phyloP scores from a whole-genome alignment of 2,888 invertebrate species.

The Melitaea athalia region DNA sequence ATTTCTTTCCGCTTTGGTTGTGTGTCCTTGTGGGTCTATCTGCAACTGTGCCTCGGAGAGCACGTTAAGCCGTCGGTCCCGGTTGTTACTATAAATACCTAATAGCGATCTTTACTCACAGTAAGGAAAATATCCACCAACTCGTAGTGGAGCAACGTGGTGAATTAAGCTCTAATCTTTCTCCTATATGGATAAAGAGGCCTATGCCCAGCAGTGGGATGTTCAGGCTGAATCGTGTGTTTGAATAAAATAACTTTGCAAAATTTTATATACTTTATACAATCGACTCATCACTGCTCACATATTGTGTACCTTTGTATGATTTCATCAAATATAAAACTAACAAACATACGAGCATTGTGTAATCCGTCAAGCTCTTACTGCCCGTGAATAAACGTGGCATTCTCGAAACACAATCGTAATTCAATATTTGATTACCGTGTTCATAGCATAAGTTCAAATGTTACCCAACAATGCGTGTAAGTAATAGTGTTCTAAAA shows the following conservation, averaged over 20 bases:
- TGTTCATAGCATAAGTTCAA: conserved; percentile 21
- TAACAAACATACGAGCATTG: conserved; percentile 4
- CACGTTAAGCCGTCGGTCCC: too few relatives aligned
- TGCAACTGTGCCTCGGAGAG: too few relatives aligned
- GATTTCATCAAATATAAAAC: background rate
- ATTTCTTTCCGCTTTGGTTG: too few relatives aligned
- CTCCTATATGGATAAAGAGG: too few relatives aligned
- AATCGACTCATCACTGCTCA: background rate
- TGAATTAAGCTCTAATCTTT: too few relatives aligned
- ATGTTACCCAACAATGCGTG: conserved; percentile 7
- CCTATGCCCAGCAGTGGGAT: too few relatives aligned
- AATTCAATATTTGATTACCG: conserved; percentile 47
- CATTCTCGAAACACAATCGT: conserved; percentile 50
- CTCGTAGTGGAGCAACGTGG: too few relatives aligned
- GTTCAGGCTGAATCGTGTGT: background rate
- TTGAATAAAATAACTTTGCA: conserved; percentile 7
- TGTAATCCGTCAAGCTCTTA: conserved; percentile 19
- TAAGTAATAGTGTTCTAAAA: conserved; percentile 8
- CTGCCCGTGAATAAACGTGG: conserved; percentile 43
- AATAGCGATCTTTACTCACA: too few relatives aligned
- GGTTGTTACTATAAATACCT: too few relatives aligned
- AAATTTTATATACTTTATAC: background rate
- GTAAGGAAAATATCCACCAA: too few relatives aligned
- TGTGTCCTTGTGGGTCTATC: too few relatives aligned
- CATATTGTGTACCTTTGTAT: background rate